Base-by-base conservation (phyloP, 1,140 invertebrate genomes). In the Geopemphigus sp. region DNA sequence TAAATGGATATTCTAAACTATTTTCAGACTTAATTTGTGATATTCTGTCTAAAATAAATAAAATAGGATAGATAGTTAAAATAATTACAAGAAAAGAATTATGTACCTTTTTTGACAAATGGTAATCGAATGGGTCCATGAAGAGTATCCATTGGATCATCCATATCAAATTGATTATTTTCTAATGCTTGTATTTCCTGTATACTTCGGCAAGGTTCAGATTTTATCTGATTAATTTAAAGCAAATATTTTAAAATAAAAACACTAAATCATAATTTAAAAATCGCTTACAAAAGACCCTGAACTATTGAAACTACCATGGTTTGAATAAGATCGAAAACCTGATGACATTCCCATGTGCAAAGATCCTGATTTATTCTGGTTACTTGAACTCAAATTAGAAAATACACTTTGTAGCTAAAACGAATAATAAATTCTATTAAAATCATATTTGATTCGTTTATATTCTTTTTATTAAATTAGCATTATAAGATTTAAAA, bases 381-480 rank as follows among this genome's bases (percentile, higher is more conserved):
- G 74, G 8, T 2, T 50, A 26, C 29, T 63, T 63, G 74, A 53
- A 26, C 74, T 50, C 74, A 78, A 63, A 17, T 78, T 78, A 5
- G 74, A 59, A 78, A 78, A 78, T 5, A 78, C 74, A 78, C 74
- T 78, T 63, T 63, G 57, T 32, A 63, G 5, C 74, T 78, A 63
- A 72, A 72, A 72, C 12, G n/a, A 64, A 22, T 12, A 61, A 61
- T 26, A 14, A 12, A 22, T 24, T 26, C 4, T 15, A 29, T 19
- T 29, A 61, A 61, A 17, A 26, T 26, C 26, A 24, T 15, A 24
- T 61, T 50, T 50, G 6, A 29, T 19, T 19, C 29, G 12, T 59
- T 26, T 26, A 57, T 24, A 50, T 50, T 45, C 24, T 57, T 14
- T 15, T 26, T 14, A 61, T 61, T 17, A 5, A 26, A 17, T 15